Evolutionary conservation across 35 echinoderm and acorn worm species (phyloP), one percentile per base, ranked within the genome.

Genomic region (Patiria miniata): DNA sequence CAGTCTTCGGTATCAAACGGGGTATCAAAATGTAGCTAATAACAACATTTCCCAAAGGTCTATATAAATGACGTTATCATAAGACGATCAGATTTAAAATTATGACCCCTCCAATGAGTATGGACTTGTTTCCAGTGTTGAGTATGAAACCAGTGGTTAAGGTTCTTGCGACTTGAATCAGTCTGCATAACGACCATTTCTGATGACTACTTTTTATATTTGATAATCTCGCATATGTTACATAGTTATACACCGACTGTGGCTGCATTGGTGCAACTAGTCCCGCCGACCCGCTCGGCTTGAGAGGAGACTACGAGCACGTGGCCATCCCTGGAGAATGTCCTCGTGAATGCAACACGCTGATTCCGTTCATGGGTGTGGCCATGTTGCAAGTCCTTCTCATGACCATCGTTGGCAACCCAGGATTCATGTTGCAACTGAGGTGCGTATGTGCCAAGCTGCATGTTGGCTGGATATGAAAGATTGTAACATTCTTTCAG

Each of bases 401-500:
- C 36, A 26, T n/a, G 18, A 78, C 85, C 6, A 78, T 77, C 2
- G 34, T 87, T 16, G 40, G 77, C 10, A 87, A 87, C 50, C 85
- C 85, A 51, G 39, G 68, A 23, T 87, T 87, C 40, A 87, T 87
- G 85, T 40, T 87, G 7, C 85, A 87, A 57, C 77, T 87, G 8
- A 79, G 85, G 85, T 87, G 50, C 26, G 65, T 73, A 6, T n/a
- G n/a, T n/a, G n/a, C n/a, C n/a, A n/a, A n/a, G n/a, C n/a, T n/a
- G n/a, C n/a, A n/a, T n/a, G n/a, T n/a, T n/a, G n/a, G n/a, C n/a
- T n/a, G n/a, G n/a, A n/a, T n/a, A n/a, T n/a, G n/a, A n/a, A n/a
- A n/a, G n/a, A n/a, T n/a, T n/a, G n/a, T n/a, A n/a, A n/a, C n/a
- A n/a, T n/a, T n/a, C n/a, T n/a, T n/a, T n/a, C n/a, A n/a, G n/a